Conservation (phyloP, 2,888 invertebrate genomes). For the Octonoba sinensis region DNA sequence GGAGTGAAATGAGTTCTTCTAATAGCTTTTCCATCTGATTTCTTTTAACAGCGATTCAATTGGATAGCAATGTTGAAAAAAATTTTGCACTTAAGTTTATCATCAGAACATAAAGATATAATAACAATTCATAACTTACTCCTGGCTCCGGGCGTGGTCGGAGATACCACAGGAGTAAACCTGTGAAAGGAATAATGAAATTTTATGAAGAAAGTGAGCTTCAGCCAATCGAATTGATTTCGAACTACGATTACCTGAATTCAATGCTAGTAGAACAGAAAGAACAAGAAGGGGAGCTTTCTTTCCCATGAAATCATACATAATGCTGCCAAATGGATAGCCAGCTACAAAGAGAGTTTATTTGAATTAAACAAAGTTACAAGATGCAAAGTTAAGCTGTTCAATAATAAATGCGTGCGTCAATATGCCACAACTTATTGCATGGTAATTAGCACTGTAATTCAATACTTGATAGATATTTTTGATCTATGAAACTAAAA, state of each 20-base stretch:
- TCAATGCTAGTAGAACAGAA: slow-evolving; percentile 75
- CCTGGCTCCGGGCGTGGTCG: slow-evolving; percentile 48
- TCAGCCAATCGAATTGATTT: background rate
- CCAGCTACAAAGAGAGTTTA: slow-evolving; percentile 74
- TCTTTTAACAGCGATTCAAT: too few species aligned
- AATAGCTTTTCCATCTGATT: too few species aligned
- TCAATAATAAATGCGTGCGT: background rate
- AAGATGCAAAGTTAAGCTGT: background rate
- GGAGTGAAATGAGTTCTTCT: too few species aligned
- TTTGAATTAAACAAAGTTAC: background rate
- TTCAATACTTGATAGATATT: too few species aligned
- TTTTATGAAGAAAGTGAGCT: background rate
- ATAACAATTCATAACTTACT: slow-evolving; percentile 31
- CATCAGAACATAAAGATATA: background rate
- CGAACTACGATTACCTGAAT: slow-evolving; percentile 70
- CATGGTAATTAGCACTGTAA: too few species aligned
- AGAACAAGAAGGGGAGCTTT: slow-evolving; percentile 82
- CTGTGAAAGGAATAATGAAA: slow-evolving; percentile 12
- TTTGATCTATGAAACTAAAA: too few species aligned
- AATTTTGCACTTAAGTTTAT: too few species aligned
- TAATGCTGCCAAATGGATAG: slow-evolving; percentile 84
- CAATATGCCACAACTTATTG: too few species aligned
- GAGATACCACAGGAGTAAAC: slow-evolving; percentile 34
- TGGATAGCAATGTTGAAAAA: too few species aligned
- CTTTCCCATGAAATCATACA: slow-evolving; percentile 83